Conservation (phyloP, 1,140 invertebrate species). For the Sipha flava region DNA sequence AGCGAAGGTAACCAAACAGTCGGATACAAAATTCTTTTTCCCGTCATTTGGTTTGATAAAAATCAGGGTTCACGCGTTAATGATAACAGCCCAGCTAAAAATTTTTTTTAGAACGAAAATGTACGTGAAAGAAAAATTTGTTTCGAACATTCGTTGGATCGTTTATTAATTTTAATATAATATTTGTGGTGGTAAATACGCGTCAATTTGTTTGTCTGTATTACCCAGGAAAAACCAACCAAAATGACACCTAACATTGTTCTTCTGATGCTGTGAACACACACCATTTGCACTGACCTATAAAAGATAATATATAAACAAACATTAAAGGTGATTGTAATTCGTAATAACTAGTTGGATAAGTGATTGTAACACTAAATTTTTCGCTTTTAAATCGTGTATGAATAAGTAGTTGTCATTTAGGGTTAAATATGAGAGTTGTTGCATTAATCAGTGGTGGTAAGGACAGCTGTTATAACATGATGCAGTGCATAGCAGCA, state of each 20-base stretch:
- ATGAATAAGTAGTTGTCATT: neutral
- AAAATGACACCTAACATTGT: neutral
- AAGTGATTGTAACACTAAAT: neutral
- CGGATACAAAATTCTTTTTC: neutral
- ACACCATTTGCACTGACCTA: neutral
- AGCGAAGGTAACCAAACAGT: conserved; percentile 7
- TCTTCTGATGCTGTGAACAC: neutral
- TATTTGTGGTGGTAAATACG: neutral
- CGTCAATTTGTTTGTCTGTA: neutral
- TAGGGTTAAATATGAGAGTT: conserved; percentile 59
- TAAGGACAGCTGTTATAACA: conserved; percentile 98
- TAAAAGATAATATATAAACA: conserved; percentile 12
- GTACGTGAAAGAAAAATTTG: neutral
- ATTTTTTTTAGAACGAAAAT: conserved; percentile 26
- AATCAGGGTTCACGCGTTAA: neutral
- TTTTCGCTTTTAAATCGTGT: neutral
- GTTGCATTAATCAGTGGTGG: conserved; percentile 90
- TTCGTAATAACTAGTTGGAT: neutral
- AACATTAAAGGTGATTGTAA: neutral
- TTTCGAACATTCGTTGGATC: neutral
- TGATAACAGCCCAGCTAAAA: conserved; percentile 24
- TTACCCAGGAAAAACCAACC: neutral
- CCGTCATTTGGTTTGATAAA: neutral
- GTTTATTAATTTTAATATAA: neutral
- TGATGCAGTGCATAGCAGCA: conserved; percentile 84